Evolutionary conservation across 2,888 invertebrate genomes (phyloP), one percentile per base, ranked within the genome.

Genomic region (Calliphora vomitoria): DNA sequence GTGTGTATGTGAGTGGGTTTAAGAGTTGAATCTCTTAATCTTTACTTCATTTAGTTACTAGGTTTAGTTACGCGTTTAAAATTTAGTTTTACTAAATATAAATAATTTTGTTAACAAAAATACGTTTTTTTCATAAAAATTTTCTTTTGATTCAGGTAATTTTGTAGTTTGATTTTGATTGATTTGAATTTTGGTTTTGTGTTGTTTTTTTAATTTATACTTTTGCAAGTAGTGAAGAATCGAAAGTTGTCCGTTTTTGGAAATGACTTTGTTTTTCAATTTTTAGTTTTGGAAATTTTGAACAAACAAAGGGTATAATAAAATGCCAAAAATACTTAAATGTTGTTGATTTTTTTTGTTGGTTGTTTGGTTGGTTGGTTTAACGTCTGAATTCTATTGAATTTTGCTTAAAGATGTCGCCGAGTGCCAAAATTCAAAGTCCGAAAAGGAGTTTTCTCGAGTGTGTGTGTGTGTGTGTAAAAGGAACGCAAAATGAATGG

Each of bases 301-400:
- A 53, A 44, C 18, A 44, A 83, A 84, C 71, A 78, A 79, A 84
- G 20, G 11, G 5, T 55, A 11, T 72, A n/a, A 62, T 62, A 87
- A 78, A 82, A 88, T 82, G 89, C 90, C 92, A 88, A 89, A 92
- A 89, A 86, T 84, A 8, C 15, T 66, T 35, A 35, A 72, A 83
- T 64, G 38, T 58, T 3, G 55, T 88, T 79, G 38, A 25, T 25
- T 25, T 25, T 25, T 25, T 25, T 20, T 69, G 3, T 18, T 41
- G 41, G 41, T 35, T 64, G 41, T 55, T 44, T 68, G 38, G 62
- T 76, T 76, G 53, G 13, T 62, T n/a, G 44, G 15, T 69, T 53
- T 47, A 88, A 92, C 92, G 92, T 92, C 92, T 92, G 92, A 92
- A 92, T 92, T 92, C 83, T 89, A 89, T 90, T 91, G 91, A 90